Base-by-base conservation (phyloP, 2,113 vertebrate species). In the Hoplias malabaricus region DNA sequence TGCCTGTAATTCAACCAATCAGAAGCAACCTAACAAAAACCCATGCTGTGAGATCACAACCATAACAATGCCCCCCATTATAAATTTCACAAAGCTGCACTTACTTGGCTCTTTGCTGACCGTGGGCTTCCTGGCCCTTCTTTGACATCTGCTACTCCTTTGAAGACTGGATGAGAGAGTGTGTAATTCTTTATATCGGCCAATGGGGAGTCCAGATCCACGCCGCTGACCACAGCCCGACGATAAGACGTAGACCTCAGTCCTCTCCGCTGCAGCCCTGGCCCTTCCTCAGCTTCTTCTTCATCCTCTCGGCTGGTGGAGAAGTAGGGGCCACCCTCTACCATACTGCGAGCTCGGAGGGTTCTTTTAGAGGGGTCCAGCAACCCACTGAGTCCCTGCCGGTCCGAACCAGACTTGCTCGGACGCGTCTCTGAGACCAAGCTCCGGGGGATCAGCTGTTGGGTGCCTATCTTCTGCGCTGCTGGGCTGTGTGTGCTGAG, bases 161-260 rank as follows among this genome's bases (percentile, higher is more conserved):
- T 94, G 33, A 95, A 85, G 1, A 85, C 2, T 2, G 94, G 92
- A 80, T 94, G 94, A 5, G 93, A 93, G 88, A 95, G 89, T 27
- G 86, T 87, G 81, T 90, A 92, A 34, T 90, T 90, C 62, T 90
- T 94, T 72, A 89, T 91, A 9, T 90, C 88, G 14, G 83, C 57
- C 0, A 70, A n/a, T 0, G 78, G 29, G 0, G 40, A 81, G 46
- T 95, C 94, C 3, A 90, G 70, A 10, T 97, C 95, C 19, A 95
- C 85, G 3, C 94, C 95, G 19, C 94, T 98, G 27, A 95, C 96
- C 77, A 98, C 94, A 0, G 97, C 98, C n/a, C 93, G 91, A 76
- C 97, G 93, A 54, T 99, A 99, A 0, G 98, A 99, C 0, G 96
- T 99, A 25, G 95, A 97, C 78, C 98, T 89, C 83, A 98, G 87